Evolutionary conservation across 23 tunicate species (phyloP).

Genomic region (Trididemnum clinides): DNA sequence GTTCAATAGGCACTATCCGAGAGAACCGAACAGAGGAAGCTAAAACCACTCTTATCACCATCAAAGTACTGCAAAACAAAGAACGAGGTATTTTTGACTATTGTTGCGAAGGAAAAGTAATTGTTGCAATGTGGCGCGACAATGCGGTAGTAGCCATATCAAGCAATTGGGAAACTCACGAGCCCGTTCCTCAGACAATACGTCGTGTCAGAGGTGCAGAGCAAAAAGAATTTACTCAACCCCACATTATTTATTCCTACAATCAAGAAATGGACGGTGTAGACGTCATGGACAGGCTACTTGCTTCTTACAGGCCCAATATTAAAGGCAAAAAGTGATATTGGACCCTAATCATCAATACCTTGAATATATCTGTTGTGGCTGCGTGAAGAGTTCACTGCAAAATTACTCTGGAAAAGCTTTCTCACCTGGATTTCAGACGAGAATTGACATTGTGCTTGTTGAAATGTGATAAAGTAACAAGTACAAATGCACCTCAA

Average conservation of each 20-base stretch:
- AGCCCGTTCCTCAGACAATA: background rate
- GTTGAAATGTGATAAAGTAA: background rate
- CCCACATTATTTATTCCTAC: background rate
- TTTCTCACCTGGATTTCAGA: background rate
- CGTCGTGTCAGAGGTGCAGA: background rate
- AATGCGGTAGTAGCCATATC: background rate
- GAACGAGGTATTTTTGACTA: background rate
- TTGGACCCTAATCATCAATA: background rate
- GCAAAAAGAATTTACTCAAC: background rate
- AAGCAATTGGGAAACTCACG: slow-evolving; percentile 5
- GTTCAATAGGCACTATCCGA: background rate
- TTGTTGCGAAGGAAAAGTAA: background rate
- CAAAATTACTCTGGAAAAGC: background rate
- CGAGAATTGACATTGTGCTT: background rate
- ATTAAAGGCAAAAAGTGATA: background rate
- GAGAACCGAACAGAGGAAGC: background rate
- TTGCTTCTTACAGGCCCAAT: background rate
- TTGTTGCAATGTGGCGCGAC: slow-evolving; percentile 8
- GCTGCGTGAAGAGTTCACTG: slow-evolving; percentile 1
- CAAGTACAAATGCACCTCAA: background rate
- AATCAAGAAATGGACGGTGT: background rate
- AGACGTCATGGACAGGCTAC: background rate
- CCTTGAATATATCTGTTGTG: background rate
- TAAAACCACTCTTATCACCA: background rate
- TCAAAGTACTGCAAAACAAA: background rate